These are phyloP conservation scores for Holothuria glaberrima DNA, from an alignment of 35 echinoderm and acorn worm genomes.

Conservation along the genomic window DNA sequence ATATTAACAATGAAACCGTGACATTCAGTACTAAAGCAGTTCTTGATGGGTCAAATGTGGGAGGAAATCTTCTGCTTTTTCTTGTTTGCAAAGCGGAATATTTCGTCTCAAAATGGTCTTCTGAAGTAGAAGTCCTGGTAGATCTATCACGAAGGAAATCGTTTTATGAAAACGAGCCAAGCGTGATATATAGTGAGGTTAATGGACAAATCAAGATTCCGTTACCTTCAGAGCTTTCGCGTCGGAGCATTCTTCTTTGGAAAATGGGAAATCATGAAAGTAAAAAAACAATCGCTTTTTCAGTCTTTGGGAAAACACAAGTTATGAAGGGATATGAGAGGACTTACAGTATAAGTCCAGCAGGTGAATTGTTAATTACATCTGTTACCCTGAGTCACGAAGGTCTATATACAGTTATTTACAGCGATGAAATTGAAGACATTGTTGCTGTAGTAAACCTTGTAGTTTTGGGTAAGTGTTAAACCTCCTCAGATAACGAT, in stretches of 20 bases:
- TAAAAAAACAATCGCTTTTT: not conserved
- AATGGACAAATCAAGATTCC: slow-evolving; percentile 1
- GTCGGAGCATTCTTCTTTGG: slow-evolving; percentile 6
- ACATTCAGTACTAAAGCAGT: slow-evolving; percentile 13
- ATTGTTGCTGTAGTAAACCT: not conserved
- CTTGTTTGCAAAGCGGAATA: slow-evolving; percentile 20
- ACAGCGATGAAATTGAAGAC: not conserved
- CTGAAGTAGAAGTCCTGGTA: not conserved
- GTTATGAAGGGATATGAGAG: too few relatives aligned
- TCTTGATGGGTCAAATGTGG: too few relatives aligned
- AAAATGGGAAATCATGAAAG: slow-evolving; percentile 35
- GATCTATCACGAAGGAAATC: slow-evolving; percentile 30
- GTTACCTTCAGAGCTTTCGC: not conserved
- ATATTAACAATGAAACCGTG: not conserved
- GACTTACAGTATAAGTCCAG: not conserved
- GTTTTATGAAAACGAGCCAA: not conserved
- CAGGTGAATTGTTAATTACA: not conserved
- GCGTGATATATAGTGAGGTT: slow-evolving; percentile 4
- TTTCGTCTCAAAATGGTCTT: not conserved
- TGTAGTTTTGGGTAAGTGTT: slow-evolving; percentile 26
- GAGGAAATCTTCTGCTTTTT: not conserved
- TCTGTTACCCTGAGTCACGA: not conserved
- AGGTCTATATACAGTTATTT: slow-evolving; percentile 19
- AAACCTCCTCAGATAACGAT: too few relatives aligned
- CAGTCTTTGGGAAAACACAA: not conserved